phyloP scores from a whole-genome alignment of 2,797 vertebrate species.

The Urocyon cinereoargenteus region DNA sequence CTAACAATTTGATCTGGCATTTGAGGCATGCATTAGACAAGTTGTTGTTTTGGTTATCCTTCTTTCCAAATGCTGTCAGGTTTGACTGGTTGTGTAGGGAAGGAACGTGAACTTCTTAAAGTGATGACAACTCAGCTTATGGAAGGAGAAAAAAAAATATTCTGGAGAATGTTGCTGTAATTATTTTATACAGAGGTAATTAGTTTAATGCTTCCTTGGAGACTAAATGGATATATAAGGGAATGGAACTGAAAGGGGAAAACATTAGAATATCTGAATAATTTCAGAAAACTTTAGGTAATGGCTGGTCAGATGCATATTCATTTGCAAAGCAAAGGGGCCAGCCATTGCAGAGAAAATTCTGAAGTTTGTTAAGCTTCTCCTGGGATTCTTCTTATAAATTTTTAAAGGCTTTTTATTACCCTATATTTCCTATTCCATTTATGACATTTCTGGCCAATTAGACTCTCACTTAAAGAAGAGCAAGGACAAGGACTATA shows the following conservation, averaged over 20 bases:
- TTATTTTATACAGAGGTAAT: background rate
- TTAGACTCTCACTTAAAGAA: background rate
- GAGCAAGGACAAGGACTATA: background rate
- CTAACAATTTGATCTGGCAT: background rate
- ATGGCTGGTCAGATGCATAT: background rate
- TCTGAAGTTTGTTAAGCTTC: background rate
- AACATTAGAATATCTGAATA: background rate
- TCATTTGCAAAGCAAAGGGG: background rate
- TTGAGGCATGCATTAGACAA: background rate
- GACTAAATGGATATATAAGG: background rate
- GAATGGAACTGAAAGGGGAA: background rate
- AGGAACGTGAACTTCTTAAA: background rate
- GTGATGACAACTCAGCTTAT: background rate
- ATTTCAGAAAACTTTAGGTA: background rate
- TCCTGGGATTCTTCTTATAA: background rate
- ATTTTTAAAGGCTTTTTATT: background rate
- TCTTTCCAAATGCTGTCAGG: background rate
- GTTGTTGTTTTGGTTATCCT: background rate
- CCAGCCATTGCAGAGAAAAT: background rate
- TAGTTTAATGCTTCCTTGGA: background rate
- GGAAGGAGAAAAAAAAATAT: background rate
- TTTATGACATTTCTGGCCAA: background rate
- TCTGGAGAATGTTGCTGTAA: background rate
- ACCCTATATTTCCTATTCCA: background rate
- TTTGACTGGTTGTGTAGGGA: background rate